Evolutionary conservation across 53 echinoderm and acorn worm species (phyloP), one percentile per base, ranked within the genome.

Genomic region (Apostichopus leukothele): DNA sequence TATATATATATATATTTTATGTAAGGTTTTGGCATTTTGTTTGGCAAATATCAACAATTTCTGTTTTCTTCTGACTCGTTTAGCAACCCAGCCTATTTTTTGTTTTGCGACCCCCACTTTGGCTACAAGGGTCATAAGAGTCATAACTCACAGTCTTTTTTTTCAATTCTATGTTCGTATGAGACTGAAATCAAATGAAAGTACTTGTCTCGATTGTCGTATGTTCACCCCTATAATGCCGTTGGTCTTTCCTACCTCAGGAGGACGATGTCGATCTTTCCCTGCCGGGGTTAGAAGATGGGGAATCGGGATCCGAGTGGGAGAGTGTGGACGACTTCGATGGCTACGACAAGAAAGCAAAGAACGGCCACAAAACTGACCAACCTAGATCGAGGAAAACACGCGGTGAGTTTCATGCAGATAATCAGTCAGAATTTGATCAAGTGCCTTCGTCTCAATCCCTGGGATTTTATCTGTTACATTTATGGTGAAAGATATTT

Each of bases 191-290:
- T 25, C 39, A 39, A 39, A 39, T 39, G 39, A 39, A 39, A 39
- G 39, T 39, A 39, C 0, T 39, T 39, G 3, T 39, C 39, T 39
- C 39, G 39, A 39, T 39, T 39, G 39, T 39, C 39, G 3, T 39
- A 39, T 3, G 39, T 39, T 39, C 39, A 39, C 39, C 39, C 39
- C 39, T 39, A 39, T 39, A 39, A 39, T 39, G 39, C 39, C 39
- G 2, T 39, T 39, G 39, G 39, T 39, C 3, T 3, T 3, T 39
- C 39, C 39, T 39, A 39, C 39, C 39, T 39, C 39, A 77, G 22
- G 77, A 77, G 16, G 77, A 77, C 27, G 77, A 77, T 25, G 77
- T 77, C 14, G 77, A 77, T 16, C 22, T 77, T 39, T 77, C 77
- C 6, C 52, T 77, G 51, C 77, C 77, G 5, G 77, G 77, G 2